Percentiles rank a stretch among this genome's conserved stretches.
Evolutionary conservation across 1,140 invertebrate species (phyloP).

Genomic region (Caenorhabditis latens): DNA sequence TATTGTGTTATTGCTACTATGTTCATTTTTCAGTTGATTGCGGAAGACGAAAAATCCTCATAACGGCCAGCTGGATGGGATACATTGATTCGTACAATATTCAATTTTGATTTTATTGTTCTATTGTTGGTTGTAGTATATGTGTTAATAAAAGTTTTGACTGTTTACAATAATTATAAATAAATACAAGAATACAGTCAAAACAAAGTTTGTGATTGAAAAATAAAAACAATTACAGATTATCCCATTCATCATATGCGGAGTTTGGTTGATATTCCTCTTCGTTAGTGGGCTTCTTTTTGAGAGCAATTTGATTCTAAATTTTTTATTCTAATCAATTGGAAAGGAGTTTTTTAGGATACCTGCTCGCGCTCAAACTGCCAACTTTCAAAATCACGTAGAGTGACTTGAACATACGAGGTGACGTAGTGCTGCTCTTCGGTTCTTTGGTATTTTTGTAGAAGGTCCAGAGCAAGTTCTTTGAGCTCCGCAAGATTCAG

Average conservation of each 20-base stretch:
- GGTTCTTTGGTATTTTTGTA: conserved; percentile 75
- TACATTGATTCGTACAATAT: no score
- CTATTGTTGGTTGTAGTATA: no score
- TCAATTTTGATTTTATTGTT: no score
- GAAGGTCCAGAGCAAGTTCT: conserved; percentile 74
- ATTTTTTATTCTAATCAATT: background rate
- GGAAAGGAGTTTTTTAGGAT: background rate
- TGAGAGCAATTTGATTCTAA: conserved; percentile 66
- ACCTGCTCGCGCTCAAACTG: conserved; percentile 76
- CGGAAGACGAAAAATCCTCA: no score
- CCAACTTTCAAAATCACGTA: conserved; percentile 76
- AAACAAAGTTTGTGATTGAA: no score
- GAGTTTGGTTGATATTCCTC: conserved; percentile 64
- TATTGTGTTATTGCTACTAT: no score
- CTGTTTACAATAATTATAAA: no score
- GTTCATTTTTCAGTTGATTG: no score
- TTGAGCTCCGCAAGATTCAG: conserved; percentile 75
- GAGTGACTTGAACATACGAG: conserved; percentile 74
- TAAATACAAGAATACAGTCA: background rate
- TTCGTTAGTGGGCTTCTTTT: conserved; percentile 67
- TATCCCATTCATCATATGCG: conserved; percentile 69
- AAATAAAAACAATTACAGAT: conserved; percentile 49
- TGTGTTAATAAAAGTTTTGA: no score
- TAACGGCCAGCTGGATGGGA: no score
- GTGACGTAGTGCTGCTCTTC: conserved; percentile 77